Percentiles rank a stretch among this genome's conserved stretches.
Conservation (phyloP, 2,888 invertebrate genomes). For the Xestia ashworthii region DNA sequence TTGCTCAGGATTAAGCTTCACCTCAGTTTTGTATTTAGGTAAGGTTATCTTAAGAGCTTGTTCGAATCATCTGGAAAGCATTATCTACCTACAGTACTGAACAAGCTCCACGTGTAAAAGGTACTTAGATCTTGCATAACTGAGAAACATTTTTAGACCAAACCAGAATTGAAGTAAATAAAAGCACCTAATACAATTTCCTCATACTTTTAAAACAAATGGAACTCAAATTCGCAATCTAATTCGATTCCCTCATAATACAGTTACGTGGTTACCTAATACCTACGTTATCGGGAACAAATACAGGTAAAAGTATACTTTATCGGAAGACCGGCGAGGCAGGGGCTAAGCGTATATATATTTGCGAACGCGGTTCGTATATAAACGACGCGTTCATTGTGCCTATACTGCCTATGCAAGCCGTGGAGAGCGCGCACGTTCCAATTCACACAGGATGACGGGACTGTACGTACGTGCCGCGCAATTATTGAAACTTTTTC, state of each 20-base stretch:
- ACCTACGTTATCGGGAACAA: constrained; percentile 21
- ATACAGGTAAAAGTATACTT: constrained; percentile 47
- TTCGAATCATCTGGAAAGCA: background rate
- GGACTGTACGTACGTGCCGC: constrained; percentile 40
- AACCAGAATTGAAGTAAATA: background rate
- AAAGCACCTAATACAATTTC: background rate
- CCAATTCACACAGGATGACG: constrained; percentile 68
- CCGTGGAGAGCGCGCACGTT: constrained; percentile 68
- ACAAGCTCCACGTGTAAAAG: background rate
- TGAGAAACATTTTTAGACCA: background rate
- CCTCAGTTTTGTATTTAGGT: constrained; percentile 22
- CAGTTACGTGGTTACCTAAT: constrained; percentile 27
- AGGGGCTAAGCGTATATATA: constrained; percentile 44
- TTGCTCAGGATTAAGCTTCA: constrained; percentile 36
- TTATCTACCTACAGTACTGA: background rate
- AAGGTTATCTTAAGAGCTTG: constrained; percentile 6
- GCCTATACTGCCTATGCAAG: constrained; percentile 56
- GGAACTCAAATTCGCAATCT: constrained; percentile 12
- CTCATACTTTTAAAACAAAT: constrained; percentile 32
- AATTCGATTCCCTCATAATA: constrained; percentile 25
- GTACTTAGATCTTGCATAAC: background rate
- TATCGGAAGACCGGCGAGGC: constrained; percentile 38
- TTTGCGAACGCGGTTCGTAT: constrained; percentile 51
- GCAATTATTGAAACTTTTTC: constrained; percentile 81
- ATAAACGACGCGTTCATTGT: constrained; percentile 59